A percentile compares a stretch with the other conserved stretches of the same genome.
Evolutionary conservation across 1,140 invertebrate genomes (phyloP).

Genomic region (Leucophenga varia): DNA sequence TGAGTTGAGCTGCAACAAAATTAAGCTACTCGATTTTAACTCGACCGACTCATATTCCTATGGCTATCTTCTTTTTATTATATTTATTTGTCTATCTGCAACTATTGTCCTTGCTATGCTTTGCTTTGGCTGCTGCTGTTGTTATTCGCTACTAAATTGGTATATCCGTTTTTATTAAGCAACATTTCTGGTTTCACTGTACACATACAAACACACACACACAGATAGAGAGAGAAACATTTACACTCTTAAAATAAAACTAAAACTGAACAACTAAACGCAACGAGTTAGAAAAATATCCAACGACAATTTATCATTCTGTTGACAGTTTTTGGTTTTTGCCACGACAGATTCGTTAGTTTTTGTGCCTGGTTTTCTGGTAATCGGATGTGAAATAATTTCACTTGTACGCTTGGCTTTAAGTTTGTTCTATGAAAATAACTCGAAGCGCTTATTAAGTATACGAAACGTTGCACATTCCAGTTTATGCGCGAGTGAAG

Average conservation of each 20-base stretch:
- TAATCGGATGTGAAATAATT: too few relatives aligned
- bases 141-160: constrained; percentile 49
- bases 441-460: constrained; percentile 40
- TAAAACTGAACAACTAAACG: too few relatives aligned
- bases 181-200: constrained; percentile 44
- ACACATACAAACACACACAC: background rate
- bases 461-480: constrained; percentile 43
- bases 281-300: too few relatives aligned
- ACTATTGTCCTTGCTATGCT: too few relatives aligned
- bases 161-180: constrained; percentile 54
- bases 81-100: too few relatives aligned
- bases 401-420: too few relatives aligned
- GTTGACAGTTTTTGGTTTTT: constrained; percentile 46
- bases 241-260: constrained; percentile 22
- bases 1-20: too few relatives aligned
- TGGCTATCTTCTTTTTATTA: too few relatives aligned
- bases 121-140: constrained; percentile 29
- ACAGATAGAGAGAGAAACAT: background rate
- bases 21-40: constrained; percentile 1
- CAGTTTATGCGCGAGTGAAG: constrained; percentile 35
- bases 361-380: constrained; percentile 21
- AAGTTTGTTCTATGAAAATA: constrained; percentile 9
- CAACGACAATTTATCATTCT: constrained; percentile 53
- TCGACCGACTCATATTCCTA: constrained; percentile 7
- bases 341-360: constrained; percentile 35